Conservation (phyloP, 2,113 vertebrate species). For the Nesospiza acunhae region DNA sequence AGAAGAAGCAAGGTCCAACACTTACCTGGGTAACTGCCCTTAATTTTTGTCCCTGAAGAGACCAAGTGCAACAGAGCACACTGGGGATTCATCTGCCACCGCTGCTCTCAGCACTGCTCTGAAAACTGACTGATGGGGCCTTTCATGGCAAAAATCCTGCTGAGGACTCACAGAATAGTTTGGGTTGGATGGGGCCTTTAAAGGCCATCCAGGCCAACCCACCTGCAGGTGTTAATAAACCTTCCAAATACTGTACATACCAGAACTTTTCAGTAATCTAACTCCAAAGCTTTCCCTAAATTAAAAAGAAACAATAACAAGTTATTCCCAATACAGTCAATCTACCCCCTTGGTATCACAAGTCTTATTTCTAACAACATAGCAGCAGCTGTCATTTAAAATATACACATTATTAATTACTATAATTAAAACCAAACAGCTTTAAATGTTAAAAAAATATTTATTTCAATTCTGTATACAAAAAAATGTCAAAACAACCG, state of each 20-base stretch:
- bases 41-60: not conserved
- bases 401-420: not conserved
- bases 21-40: not conserved
- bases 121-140: rapidly evolving
- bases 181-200: not conserved
- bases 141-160: not conserved
- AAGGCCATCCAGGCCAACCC: not conserved
- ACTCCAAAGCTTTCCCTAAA: not conserved
- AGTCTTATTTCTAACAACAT: not conserved
- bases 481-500: not conserved
- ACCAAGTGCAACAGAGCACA: not conserved
- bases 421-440: not conserved
- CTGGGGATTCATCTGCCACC: not conserved
- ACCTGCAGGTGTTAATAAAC: not conserved
- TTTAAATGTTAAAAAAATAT: slow-evolving; percentile 22
- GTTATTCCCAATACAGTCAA: not conserved
- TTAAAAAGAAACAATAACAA: not conserved
- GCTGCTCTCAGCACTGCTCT: not conserved
- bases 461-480: slow-evolving; percentile 30
- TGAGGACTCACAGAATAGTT: not conserved
- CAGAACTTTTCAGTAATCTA: not conserved
- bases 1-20: rapidly evolving
- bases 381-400: not conserved
- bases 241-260: not conserved
- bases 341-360: not conserved